phyloP scores from a whole-genome alignment of 53 echinoderm and acorn worm species.

The Stichopus horrens region DNA sequence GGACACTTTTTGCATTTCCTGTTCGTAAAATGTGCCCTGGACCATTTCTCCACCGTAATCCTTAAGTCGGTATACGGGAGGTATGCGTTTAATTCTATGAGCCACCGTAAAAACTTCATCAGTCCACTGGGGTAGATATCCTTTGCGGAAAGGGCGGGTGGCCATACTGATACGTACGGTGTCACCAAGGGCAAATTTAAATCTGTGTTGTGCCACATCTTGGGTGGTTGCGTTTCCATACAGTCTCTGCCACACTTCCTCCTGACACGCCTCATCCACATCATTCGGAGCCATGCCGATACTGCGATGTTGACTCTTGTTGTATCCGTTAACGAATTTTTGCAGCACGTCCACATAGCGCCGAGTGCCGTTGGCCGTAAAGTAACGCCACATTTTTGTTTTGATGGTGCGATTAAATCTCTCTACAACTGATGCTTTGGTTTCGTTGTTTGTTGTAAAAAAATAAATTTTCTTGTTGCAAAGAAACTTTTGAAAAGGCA shows the following conservation, averaged over 20 bases:
- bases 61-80: slow-evolving; percentile 39
- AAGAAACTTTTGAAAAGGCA: slow-evolving; percentile 49
- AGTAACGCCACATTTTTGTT: slow-evolving; percentile 51
- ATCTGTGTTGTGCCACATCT: neutral
- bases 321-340: slow-evolving; percentile 11
- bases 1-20: slow-evolving; percentile 30
- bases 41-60: slow-evolving; percentile 8
- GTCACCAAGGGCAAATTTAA: slow-evolving; percentile 22
- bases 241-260: slow-evolving; percentile 7
- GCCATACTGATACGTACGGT: slow-evolving; percentile 27
- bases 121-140: slow-evolving; percentile 47
- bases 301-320: slow-evolving; percentile 12
- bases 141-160: slow-evolving; percentile 32
- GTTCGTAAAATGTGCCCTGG: slow-evolving; percentile 39
- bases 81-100: neutral
- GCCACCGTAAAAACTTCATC: slow-evolving; percentile 49
- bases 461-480: slow-evolving; percentile 29
- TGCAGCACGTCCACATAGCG: slow-evolving; percentile 31
- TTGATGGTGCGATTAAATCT: slow-evolving; percentile 53
- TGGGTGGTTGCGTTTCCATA: neutral
- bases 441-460: slow-evolving; percentile 58
- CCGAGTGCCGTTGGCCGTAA: slow-evolving; percentile 35
- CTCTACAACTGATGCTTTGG: slow-evolving; percentile 54
- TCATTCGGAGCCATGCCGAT: slow-evolving; percentile 21
- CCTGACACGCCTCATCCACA: neutral